Base-by-base conservation (phyloP, 2,797 vertebrate species). In the Strix occidentalis region DNA sequence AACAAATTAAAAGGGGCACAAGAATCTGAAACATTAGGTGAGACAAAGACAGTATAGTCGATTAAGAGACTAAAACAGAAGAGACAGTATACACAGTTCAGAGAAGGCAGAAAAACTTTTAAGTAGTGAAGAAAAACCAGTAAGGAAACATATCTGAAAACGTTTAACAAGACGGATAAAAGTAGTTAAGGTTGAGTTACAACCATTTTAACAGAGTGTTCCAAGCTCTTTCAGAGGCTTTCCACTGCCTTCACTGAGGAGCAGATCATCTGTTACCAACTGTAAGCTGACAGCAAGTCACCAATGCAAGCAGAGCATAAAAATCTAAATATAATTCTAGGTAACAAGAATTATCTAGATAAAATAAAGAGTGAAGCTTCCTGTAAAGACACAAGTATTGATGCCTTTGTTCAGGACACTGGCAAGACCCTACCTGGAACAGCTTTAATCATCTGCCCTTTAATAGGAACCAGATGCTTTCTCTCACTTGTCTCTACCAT, bases 1-100 rank as follows among this genome's bases (percentile, higher is more conserved):
- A 77, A 33, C 16, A 81, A 74, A 26, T 3, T 20, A 68, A 48
- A 31, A 48, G 29, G 5, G 3, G 11, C 48, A 41, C 0, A 2
- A n/a, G 21, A 54, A 51, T 31, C 13, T 39, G 28, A 72, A 75
- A 39, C 6, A 39, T 17, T 1, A 48, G 41, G 23, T 24, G 35
- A 70, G 4, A 68, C 13, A 31, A 58, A 24, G 12, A 33, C 31
- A n/a, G 50, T 0, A n/a, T 6, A 61, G 60, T 1, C 1, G 0
- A 4, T 29, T 31, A 83, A 43, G 53, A 74, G 37, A 28, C 23
- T 68, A 21, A 37, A 56, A 43, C 37, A 83, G 48, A 69, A 53
- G 57, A 57, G 19, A 76, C 1, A 2, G 25, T 7, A 23, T 7
- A 37, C 7, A 57, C 9, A 69, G 48, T 3, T 37, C 48, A 76